Evolutionary conservation across 2,888 invertebrate genomes (phyloP), one percentile per base, ranked within the genome.

Genomic region (Cantharis rustica): DNA sequence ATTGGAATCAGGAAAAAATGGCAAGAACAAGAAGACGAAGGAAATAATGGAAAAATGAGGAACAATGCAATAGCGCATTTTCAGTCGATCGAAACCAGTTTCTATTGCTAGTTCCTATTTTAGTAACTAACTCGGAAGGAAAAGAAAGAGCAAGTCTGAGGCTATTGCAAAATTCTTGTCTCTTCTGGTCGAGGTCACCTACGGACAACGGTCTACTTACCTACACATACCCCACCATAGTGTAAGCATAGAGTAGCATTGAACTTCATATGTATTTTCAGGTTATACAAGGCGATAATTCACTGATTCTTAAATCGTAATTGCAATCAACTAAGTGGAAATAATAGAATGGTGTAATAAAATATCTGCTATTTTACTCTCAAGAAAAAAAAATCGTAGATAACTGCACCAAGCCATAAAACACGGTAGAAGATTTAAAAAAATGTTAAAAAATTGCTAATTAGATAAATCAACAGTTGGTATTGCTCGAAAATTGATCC

Each of bases 201-300:
- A 83, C 86, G 87, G 84, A 80, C 86, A 83, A 85, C 83, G 87
- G 83, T 86, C 86, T 83, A 87, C 87, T 87, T 87, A 87, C 87
- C 87, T 86, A 87, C 86, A 87, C 85, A 83, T 75, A 81, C 84
- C 85, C 86, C 85, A 82, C 85, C 71, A 79, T 72, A 74, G 72
- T 73, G 72, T 75, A 74, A 74, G 71, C 69, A 75, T 80, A 66
- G 17, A 80, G 81, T 81, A 81, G 80, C 81, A 81, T 81, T 81
- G 81, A 81, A 81, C 81, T 81, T 81, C 79, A 79, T 78, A 69
- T 79, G 74, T 80, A 81, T 80, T 80, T 81, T 78, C 76, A 81
- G 80, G 77, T 80, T 78, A 76, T 76, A 31, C 74, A 62, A 71
- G 66, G 74, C 76, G 74, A 76, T 76, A 78, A 75, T 75, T 78